Conservation (phyloP, 2,888 invertebrate species). For the Zygaena filipendulae region DNA sequence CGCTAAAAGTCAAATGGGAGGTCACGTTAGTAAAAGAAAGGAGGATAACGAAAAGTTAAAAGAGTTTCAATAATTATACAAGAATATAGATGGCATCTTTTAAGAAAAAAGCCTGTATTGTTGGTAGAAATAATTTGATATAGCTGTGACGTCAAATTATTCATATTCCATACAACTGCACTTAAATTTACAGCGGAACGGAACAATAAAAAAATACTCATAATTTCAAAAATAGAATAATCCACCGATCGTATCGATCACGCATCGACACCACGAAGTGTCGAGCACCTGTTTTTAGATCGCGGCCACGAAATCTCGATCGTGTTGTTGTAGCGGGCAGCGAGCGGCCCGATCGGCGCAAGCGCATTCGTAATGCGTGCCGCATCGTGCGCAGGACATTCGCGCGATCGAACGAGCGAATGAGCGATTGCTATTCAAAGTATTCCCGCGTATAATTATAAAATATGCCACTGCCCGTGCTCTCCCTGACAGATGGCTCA, state of each 20-base stretch:
- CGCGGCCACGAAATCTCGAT: constrained; percentile 53
- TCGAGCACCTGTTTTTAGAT: constrained; percentile 55
- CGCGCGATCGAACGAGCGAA: constrained; percentile 35
- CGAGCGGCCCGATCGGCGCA: no score
- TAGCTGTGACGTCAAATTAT: no score
- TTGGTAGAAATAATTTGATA: no score
- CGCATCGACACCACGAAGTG: constrained; percentile 17
- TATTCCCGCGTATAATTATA: constrained; percentile 49
- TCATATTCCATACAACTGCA: no score
- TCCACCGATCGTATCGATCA: constrained; percentile 11
- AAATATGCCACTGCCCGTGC: constrained; percentile 40
- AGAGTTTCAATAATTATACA: no score
- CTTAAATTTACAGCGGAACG: no score
- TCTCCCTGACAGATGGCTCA: constrained; percentile 44
- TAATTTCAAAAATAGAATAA: background rate
- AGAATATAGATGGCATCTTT: no score
- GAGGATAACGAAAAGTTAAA: no score
- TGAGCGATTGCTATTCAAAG: constrained; percentile 40
- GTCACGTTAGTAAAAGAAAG: no score
- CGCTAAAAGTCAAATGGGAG: no score
- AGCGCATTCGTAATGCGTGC: constrained; percentile 38
- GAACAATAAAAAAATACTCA: no score
- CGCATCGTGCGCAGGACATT: constrained; percentile 43
- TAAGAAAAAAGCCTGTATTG: no score
- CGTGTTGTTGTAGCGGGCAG: constrained; percentile 24